A percentile compares a stretch with the other conserved stretches of the same genome.
Evolutionary conservation across 2,888 invertebrate genomes (phyloP).

Genomic region (Rhamnusium bicolor): DNA sequence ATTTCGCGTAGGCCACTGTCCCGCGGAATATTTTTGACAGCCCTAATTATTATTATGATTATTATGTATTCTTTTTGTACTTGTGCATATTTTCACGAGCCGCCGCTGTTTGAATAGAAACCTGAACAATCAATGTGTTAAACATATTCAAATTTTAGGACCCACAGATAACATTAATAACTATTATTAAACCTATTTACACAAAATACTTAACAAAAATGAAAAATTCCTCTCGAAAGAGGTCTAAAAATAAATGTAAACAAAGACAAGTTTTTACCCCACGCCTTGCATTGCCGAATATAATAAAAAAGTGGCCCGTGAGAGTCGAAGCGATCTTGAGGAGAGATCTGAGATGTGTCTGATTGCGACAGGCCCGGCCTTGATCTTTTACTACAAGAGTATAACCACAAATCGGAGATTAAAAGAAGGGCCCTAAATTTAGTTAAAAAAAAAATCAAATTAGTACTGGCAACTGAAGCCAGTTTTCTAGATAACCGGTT

Average conservation of each 20-base stretch:
- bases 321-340: slow-evolving; percentile 2
- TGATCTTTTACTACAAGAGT: too few relatives aligned
- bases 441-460: too few relatives aligned
- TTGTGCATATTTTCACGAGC: neutral
- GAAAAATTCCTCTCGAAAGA: slow-evolving; percentile 40
- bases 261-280: slow-evolving; percentile 46
- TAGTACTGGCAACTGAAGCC: too few relatives aligned
- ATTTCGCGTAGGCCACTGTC: too few relatives aligned
- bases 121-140: neutral
- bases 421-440: too few relatives aligned
- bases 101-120: neutral
- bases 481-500: too few relatives aligned
- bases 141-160: neutral
- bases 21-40: too few relatives aligned
- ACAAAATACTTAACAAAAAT: neutral
- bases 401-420: too few relatives aligned
- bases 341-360: slow-evolving; percentile 1
- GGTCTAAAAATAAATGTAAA: slow-evolving; percentile 52
- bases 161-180: neutral
- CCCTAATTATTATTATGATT: too few relatives aligned
- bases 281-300: slow-evolving; percentile 21
- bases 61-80: too few relatives aligned
- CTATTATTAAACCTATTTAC: neutral
- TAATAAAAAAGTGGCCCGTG: slow-evolving; percentile 21
- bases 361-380: neutral